A percentile compares a stretch with the other conserved stretches of the same genome.
Evolutionary conservation across 1,140 invertebrate species (phyloP).

Genomic region (Conus betulinus): DNA sequence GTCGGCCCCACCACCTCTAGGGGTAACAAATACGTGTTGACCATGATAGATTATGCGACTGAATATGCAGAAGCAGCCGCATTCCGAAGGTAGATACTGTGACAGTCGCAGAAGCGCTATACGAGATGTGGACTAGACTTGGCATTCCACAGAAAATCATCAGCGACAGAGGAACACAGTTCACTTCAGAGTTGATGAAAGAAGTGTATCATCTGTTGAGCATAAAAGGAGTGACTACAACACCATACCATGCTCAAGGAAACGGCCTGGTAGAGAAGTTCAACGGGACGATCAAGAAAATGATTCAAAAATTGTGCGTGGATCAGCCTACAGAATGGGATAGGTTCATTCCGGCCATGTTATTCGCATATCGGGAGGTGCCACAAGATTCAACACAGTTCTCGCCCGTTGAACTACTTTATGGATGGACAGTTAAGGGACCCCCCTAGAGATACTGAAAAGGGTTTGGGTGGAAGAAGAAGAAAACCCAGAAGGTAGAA

Average conservation of each 20-base stretch:
- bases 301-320: conserved; percentile 51
- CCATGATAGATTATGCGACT: neutral
- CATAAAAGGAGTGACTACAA: neutral
- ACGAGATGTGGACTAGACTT: neutral
- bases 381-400: conserved; percentile 32
- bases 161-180: conserved; percentile 33
- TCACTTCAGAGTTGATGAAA: neutral
- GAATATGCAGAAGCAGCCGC: neutral
- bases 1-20: too few species aligned
- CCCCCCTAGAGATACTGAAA: too few species aligned
- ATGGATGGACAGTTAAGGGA: neutral
- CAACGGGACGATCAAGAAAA: conserved; percentile 56
- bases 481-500: too few species aligned
- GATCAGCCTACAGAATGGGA: conserved; percentile 66
- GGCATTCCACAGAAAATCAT: neutral
- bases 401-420: conserved; percentile 38
- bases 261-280: conserved; percentile 45
- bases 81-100: neutral
- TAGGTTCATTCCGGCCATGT: conserved; percentile 44
- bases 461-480: too few species aligned
- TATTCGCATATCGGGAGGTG: conserved; percentile 39
- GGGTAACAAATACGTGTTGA: neutral
- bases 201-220: conserved; percentile 47
- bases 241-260: neutral
- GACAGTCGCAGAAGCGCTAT: neutral